phyloP scores from a whole-genome alignment of 2,888 invertebrate genomes.

The Schrankia costaestrigalis region DNA sequence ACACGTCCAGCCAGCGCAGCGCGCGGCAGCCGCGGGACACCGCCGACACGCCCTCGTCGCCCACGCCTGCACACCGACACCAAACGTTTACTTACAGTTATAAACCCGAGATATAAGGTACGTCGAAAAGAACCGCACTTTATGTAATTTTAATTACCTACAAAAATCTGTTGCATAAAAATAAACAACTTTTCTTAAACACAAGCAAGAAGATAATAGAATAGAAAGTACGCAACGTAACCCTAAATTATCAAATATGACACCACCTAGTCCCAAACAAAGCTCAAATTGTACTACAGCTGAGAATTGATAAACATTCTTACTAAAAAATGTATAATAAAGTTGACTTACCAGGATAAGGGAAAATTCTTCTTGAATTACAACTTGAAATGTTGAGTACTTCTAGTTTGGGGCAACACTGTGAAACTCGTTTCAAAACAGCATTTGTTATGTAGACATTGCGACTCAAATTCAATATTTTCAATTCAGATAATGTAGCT shows the following conservation, averaged over 20 bases:
- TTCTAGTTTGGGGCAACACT: conserved; percentile 65
- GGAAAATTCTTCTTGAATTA: conserved; percentile 47
- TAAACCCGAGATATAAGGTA: too few species aligned
- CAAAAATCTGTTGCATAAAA: not conserved
- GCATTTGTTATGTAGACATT: conserved; percentile 75
- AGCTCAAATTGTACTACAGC: too few species aligned
- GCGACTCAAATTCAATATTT: conserved; percentile 62
- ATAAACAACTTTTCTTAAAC: not conserved
- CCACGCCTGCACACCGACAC: conserved; percentile 41
- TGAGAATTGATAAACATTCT: not conserved
- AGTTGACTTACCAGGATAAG: conserved; percentile 41
- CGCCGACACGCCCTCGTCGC: conserved; percentile 56
- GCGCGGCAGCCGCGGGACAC: conserved; percentile 47
- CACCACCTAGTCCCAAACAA: too few species aligned
- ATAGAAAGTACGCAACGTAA: not conserved
- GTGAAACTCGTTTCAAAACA: conserved; percentile 72
- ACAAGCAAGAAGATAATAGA: not conserved
- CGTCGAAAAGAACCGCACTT: too few species aligned
- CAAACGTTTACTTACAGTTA: not conserved
- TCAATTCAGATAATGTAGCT: conserved; percentile 62
- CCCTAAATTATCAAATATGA: too few species aligned
- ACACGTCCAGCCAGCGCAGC: conserved; percentile 54
- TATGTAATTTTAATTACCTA: too few species aligned
- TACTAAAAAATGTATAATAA: not conserved
- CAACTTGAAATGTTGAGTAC: conserved; percentile 71